Evolutionary conservation across 1,140 invertebrate species (phyloP).

Genomic region (Drosophila baimaii): DNA sequence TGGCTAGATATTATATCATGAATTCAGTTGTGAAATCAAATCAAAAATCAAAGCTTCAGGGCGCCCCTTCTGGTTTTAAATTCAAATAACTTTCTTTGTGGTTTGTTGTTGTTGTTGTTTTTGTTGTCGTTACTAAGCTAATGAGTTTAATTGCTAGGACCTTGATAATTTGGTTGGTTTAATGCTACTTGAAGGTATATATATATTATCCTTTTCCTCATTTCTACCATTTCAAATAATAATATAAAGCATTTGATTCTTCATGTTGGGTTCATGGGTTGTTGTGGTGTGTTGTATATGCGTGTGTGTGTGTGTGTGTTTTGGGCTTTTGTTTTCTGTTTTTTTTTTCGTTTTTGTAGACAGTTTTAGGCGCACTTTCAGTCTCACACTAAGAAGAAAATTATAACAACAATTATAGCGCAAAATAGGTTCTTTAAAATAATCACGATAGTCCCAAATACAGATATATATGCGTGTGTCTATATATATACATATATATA

Average conservation of each 20-base stretch:
- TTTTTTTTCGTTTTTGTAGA: constrained; percentile 4
- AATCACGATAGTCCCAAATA: constrained; percentile 22
- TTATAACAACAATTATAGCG: constrained; percentile 31
- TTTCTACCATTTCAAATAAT: constrained; percentile 44
- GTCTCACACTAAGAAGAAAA: constrained; percentile 71
- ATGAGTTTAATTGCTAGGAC: constrained; percentile 70
- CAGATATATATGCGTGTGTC: constrained; percentile 13
- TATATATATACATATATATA: constrained; percentile 15
- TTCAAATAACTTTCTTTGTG: constrained; percentile 57
- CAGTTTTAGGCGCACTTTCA: constrained; percentile 66
- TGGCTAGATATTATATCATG: constrained; percentile 49
- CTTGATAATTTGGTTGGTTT: constrained; percentile 73
- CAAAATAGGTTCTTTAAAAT: constrained; percentile 13
- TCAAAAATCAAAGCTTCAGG: constrained; percentile 43
- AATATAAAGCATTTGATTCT: constrained; percentile 73
- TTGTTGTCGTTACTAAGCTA: constrained; percentile 58
- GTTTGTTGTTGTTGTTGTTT: constrained; percentile 32
- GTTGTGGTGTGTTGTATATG: constrained; percentile 20
- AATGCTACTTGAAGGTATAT: constrained; percentile 75
- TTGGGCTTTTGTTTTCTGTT: constrained; percentile 32
- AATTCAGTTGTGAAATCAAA: constrained; percentile 47
- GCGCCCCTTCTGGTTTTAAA: constrained; percentile 41
- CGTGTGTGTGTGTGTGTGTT: too few species aligned
- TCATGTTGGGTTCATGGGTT: constrained; percentile 43
- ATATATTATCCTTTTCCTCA: constrained; percentile 50